phyloP scores from a whole-genome alignment of 2,888 invertebrate genomes.

The Temnothorax unifasciatus region DNA sequence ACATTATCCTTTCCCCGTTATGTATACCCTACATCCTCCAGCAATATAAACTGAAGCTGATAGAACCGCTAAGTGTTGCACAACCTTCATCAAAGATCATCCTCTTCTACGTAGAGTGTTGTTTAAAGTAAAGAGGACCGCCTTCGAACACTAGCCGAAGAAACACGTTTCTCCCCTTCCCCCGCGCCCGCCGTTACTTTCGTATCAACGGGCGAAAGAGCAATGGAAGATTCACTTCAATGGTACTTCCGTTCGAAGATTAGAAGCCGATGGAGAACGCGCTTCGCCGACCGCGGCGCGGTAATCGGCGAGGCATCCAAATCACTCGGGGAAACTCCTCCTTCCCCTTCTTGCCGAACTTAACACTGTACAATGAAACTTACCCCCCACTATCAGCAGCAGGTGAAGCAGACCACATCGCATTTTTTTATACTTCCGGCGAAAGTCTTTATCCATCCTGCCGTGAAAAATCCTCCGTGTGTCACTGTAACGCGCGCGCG shows the following conservation, averaged over 20 bases:
- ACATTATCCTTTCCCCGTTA: not conserved
- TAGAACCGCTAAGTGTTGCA: not conserved
- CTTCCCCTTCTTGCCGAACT: not conserved
- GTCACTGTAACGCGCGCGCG: constrained; percentile 22
- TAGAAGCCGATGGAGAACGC: not conserved
- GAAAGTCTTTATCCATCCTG: constrained; percentile 76
- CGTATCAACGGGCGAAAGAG: not conserved
- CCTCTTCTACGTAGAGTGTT: not conserved
- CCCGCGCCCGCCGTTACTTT: not conserved
- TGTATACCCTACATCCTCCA: not conserved
- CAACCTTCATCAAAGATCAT: constrained; percentile 13
- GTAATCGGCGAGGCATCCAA: not conserved
- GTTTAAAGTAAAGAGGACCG: constrained; percentile 7
- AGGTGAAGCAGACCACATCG: constrained; percentile 77
- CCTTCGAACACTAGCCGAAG: not conserved
- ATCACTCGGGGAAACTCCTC: not conserved
- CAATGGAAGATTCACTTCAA: constrained; percentile 22
- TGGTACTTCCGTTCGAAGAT: not conserved
- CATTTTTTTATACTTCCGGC: constrained; percentile 76
- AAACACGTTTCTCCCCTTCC: not conserved
- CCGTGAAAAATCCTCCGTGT: not conserved
- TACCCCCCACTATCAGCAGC: constrained; percentile 81
- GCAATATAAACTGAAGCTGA: constrained; percentile 1
- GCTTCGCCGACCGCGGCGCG: not conserved
- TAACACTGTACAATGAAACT: constrained; percentile 66